These are phyloP conservation scores for Caerostris extrusa DNA, from an alignment of 1,140 invertebrate genomes.

Conservation along the genomic window DNA sequence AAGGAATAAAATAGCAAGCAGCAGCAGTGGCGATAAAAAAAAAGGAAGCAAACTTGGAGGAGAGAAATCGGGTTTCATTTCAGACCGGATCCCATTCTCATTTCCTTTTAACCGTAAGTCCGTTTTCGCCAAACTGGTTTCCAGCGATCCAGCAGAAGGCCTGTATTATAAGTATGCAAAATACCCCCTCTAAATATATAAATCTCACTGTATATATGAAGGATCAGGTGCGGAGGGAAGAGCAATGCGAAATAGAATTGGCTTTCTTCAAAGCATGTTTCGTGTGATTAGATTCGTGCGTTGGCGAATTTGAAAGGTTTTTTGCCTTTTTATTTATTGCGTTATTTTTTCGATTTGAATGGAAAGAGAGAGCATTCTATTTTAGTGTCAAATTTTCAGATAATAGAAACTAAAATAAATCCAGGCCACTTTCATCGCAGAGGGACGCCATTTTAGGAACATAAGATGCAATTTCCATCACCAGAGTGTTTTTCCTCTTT, in stretches of 20 bases:
- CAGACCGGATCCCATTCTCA: constrained; percentile 66
- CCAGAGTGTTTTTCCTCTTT: no score
- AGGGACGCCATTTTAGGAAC: no score
- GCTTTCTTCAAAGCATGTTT: not conserved
- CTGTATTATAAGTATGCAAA: constrained; percentile 70
- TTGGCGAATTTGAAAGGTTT: not conserved
- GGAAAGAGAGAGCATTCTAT: no score
- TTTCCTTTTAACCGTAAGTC: constrained; percentile 70
- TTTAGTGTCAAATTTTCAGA: no score
- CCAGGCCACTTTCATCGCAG: no score
- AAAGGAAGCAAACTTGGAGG: constrained; percentile 9
- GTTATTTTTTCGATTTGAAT: not conserved
- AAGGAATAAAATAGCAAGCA: constrained; percentile 5
- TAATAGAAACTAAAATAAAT: no score
- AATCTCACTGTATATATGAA: constrained; percentile 52
- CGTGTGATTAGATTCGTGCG: constrained; percentile 8
- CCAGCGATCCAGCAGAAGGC: not conserved
- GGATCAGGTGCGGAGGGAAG: constrained; percentile 26
- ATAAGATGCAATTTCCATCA: no score
- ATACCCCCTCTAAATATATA: constrained; percentile 58
- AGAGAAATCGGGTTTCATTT: constrained; percentile 56
- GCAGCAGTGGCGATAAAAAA: constrained; percentile 37
- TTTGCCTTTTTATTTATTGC: not conserved
- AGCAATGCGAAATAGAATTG: constrained; percentile 43
- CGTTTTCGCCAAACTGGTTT: constrained; percentile 46